Conservation (phyloP, 2,888 invertebrate species). For the Oasisia sp. region DNA sequence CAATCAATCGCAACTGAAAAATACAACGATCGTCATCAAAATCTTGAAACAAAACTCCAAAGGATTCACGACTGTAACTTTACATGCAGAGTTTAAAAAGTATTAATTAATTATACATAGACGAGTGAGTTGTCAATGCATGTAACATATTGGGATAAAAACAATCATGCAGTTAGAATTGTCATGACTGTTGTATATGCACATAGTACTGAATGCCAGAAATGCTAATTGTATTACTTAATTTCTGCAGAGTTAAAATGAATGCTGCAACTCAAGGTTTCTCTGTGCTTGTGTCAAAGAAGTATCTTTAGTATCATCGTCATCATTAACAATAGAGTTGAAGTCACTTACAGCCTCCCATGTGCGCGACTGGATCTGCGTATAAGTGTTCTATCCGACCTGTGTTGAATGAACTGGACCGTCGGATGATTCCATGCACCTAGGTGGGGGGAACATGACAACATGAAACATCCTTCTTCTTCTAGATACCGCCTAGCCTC, state of each 20-base stretch:
- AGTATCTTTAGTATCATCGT: not conserved
- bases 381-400: conserved; percentile 95
- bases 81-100: not conserved
- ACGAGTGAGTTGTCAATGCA: not conserved
- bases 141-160: not conserved
- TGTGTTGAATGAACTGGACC: conserved; percentile 97
- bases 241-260: not conserved
- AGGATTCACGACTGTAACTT: not conserved
- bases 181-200: not conserved
- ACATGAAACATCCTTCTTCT: no score
- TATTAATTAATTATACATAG: not conserved
- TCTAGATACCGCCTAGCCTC: no score
- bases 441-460: conserved; percentile 42
- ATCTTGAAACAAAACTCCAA: not conserved
- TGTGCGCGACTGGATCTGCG: conserved; percentile 87
- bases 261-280: no score
- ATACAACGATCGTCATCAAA: not conserved
- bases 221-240: not conserved
- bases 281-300: no score
- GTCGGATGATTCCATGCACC: conserved; percentile 92
- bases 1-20: not conserved
- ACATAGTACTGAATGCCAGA: conserved; percentile 18
- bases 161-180: not conserved
- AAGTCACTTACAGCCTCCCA: conserved; percentile 67
- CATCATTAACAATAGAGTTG: not conserved